phyloP scores from a whole-genome alignment of 2,797 vertebrate genomes.

The Tarsius wallacei region DNA sequence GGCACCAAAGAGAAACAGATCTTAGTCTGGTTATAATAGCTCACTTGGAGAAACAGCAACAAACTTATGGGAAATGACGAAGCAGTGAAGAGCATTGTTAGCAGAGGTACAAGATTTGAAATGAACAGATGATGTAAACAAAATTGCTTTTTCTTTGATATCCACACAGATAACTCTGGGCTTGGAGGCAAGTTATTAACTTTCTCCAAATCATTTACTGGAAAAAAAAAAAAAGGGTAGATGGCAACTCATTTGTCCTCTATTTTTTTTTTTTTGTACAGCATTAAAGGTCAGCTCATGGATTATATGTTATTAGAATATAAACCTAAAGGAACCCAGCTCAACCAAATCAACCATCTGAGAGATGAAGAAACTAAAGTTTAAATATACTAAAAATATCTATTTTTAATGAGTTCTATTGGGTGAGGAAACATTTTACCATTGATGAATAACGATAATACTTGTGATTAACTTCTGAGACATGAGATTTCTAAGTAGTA shows the following conservation, averaged over 20 bases:
- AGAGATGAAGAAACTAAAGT: not conserved
- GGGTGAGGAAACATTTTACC: not conserved
- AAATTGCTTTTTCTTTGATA: conserved; percentile 46
- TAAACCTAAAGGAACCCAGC: not conserved
- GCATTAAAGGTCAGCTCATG: not conserved
- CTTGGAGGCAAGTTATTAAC: conserved; percentile 37
- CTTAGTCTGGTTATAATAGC: conserved; percentile 44
- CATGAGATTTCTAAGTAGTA: not conserved
- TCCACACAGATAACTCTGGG: not conserved
- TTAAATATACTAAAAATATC: not conserved
- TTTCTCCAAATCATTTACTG: conserved; percentile 70
- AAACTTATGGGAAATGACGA: not conserved
- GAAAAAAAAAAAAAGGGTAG: not conserved
- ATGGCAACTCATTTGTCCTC: not conserved
- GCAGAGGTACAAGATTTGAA: conserved; percentile 12
- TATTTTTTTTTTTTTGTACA: not conserved
- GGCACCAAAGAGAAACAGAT: conserved; percentile 50
- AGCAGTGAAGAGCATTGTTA: conserved; percentile 1
- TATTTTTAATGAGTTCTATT: conserved; percentile 24
- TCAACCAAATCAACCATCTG: not conserved
- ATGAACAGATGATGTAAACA: conserved; percentile 23
- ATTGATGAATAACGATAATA: not conserved
- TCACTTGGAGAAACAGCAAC: conserved; percentile 33
- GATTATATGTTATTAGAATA: conserved; percentile 8
- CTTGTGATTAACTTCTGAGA: not conserved